Evolutionary conservation across 2,113 vertebrate genomes (phyloP), one percentile per base, ranked within the genome.

Genomic region (Petroica traversi): DNA sequence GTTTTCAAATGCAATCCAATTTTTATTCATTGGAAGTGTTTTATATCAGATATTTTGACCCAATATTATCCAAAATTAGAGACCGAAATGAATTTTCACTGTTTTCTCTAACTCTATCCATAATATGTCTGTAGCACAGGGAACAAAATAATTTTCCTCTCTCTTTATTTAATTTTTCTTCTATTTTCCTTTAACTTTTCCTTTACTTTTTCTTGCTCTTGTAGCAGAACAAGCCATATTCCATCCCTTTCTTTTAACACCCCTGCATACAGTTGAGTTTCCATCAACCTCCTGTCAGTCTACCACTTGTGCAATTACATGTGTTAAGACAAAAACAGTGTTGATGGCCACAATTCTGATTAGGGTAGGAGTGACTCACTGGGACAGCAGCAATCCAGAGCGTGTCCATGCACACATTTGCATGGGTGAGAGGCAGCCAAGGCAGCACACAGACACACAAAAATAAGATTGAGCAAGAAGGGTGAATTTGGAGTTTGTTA

Each of bases 341-440:
- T 75, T 68, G 84, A 95, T 87, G 88, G 89, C 73, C 94, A 81
- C 94, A 88, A 2, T 87, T 92, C 36, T 91, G 92, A 64, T 95
- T 48, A 52, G 69, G 64, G 48, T 68, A 77, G 62, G 57, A 74
- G 77, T 95, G 89, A 96, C 76, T 95, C 93, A 92, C 19, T 87
- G 77, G 93, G 80, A 93, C 83, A 85, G 62, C 64, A 87, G 45
- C 86, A 84, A 72, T 75, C 85, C 94, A 24, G 57, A 91, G 91
- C 57, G 0, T 92, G 86, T 61, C 84, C 88, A 8, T 87, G 66
- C 61, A 71, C 84, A 95, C 57, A 28, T 89, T 59, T 84, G 43
- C 85, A 64, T 24, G 71, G 69, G 57, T 40, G 52, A 29, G 22
- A 81, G 66, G 92, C 85, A 95, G 90, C 69, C 81, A 55, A 89